Conservation (phyloP, 2,888 invertebrate species). For the Cactoblastis cactorum region DNA sequence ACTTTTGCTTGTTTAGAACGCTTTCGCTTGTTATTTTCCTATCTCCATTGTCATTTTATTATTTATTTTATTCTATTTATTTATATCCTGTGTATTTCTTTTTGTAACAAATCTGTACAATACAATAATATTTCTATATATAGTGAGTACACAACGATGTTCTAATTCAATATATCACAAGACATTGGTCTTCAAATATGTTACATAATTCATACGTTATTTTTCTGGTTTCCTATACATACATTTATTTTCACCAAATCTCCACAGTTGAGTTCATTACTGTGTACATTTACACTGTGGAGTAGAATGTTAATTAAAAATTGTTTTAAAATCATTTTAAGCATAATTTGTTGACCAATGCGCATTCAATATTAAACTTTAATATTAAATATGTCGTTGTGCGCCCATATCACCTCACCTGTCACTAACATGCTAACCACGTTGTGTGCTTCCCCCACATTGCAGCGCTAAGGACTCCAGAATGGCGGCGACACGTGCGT, state of each 20-base stretch:
- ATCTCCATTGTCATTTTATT: conserved; percentile 31
- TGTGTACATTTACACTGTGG: too few species aligned
- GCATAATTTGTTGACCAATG: neutral
- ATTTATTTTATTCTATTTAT: conserved; percentile 35
- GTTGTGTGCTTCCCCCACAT: conserved; percentile 75
- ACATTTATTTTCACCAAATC: too few species aligned
- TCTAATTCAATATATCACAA: neutral
- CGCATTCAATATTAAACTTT: neutral
- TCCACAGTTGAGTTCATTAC: too few species aligned
- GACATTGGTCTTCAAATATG: neutral
- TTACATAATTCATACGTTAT: too few species aligned
- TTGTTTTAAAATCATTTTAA: too few species aligned
- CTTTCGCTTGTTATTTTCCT: neutral
- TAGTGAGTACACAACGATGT: conserved; percentile 17
- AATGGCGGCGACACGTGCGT: conserved; percentile 66
- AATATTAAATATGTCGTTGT: neutral
- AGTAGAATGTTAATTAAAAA: too few species aligned
- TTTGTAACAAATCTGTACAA: conserved; percentile 25
- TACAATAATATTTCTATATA: conserved; percentile 25
- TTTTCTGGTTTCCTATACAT: too few species aligned
- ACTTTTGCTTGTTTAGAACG: neutral
- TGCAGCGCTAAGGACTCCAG: conserved; percentile 77
- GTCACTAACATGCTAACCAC: conserved; percentile 74
- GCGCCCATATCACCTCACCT: conserved; percentile 26
- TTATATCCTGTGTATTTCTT: conserved; percentile 25